These are phyloP conservation scores for Uloborus plumipes DNA, from an alignment of 2,888 invertebrate genomes.

Conservation along the genomic window DNA sequence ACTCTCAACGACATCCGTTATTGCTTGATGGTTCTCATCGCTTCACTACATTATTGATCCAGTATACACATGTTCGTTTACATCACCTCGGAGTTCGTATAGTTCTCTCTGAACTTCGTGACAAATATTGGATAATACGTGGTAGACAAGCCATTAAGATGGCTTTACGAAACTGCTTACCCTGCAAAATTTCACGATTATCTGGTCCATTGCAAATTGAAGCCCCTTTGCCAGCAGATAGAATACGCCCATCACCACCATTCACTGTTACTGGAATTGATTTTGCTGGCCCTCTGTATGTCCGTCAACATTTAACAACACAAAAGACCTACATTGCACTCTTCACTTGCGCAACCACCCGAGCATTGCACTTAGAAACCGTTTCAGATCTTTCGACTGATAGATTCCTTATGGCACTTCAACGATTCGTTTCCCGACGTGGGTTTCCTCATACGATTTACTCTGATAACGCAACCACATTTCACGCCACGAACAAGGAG, in stretches of 20 bases:
- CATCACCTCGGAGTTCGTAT: constrained; percentile 15
- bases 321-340: constrained; percentile 4
- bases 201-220: too few species aligned
- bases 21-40: too few species aligned
- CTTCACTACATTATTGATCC: too few species aligned
- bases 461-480: constrained; percentile 3
- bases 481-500: neutral
- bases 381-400: neutral
- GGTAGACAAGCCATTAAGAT: neutral
- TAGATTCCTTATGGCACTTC: neutral
- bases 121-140: neutral
- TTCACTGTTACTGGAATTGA: neutral
- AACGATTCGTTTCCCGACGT: neutral
- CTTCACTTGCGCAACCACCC: constrained; percentile 1
- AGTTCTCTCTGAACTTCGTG: constrained; percentile 15
- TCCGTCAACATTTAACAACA: neutral
- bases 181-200: neutral
- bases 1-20: neutral
- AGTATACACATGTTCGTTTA: neutral
- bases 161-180: neutral
- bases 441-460: constrained; percentile 9
- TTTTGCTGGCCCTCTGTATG: neutral
- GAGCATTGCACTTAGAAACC: neutral
- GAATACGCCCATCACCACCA: neutral
- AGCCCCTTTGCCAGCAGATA: constrained; percentile 8